phyloP scores from a whole-genome alignment of 2,113 vertebrate genomes.

The Cettia cetti region DNA sequence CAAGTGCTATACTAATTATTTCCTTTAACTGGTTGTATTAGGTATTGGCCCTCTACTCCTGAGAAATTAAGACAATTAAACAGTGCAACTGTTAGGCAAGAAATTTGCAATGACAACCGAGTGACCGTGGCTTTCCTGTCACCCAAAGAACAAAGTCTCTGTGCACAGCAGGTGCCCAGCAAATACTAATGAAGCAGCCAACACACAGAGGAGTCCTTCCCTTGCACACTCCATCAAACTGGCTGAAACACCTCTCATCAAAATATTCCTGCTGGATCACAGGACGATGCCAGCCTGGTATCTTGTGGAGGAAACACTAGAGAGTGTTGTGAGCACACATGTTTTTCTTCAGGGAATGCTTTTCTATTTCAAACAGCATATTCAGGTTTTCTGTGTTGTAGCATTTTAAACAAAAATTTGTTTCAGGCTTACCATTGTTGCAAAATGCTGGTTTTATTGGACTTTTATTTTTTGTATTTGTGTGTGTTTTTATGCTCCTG shows the following conservation, averaged over 20 bases:
- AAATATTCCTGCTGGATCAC: not conserved
- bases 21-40: not conserved
- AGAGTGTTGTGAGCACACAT: not conserved
- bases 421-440: not conserved
- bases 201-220: not conserved
- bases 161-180: not conserved
- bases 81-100: not conserved
- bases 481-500: not conserved
- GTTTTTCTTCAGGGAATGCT: not conserved
- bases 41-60: not conserved
- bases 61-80: constrained; percentile 27
- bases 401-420: not conserved
- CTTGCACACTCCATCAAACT: not conserved
- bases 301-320: not conserved
- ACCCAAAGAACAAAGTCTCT: not conserved
- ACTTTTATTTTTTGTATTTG: not conserved
- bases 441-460: not conserved
- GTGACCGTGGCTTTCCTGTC: not conserved
- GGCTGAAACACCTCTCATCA: not conserved
- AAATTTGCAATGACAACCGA: not conserved
- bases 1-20: not conserved
- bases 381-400: not conserved
- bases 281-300: not conserved
- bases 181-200: not conserved
- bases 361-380: not conserved